These are phyloP conservation scores for Pterostichus madidus DNA, from an alignment of 2,888 invertebrate genomes.

Conservation along the genomic window DNA sequence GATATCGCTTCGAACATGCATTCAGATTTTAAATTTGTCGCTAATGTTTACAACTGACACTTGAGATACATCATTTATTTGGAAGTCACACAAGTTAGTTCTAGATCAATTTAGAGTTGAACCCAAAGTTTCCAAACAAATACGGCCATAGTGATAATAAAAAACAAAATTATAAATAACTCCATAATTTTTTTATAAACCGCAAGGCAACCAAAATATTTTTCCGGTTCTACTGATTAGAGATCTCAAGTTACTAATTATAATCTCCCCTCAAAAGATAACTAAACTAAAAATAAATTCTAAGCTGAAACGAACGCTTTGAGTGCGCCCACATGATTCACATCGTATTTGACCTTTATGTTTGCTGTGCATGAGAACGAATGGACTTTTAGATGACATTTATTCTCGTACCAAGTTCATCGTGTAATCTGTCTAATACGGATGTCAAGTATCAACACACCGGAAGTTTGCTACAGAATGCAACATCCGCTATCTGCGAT, in stretches of 20 bases:
- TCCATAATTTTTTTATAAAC: too few species aligned
- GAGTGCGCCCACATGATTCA: neutral
- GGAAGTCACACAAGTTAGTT: too few species aligned
- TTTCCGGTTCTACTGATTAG: neutral
- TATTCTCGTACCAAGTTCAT: conserved; percentile 46
- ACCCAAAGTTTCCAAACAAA: too few species aligned
- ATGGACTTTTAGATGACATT: conserved; percentile 44
- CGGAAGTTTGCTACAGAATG: conserved; percentile 25
- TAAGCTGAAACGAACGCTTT: neutral
- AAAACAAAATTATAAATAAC: too few species aligned
- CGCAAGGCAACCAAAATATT: neutral
- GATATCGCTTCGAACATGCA: too few species aligned
- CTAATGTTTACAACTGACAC: too few species aligned
- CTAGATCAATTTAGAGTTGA: too few species aligned
- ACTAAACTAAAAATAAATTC: neutral
- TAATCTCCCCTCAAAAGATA: neutral
- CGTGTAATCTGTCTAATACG: conserved; percentile 54
- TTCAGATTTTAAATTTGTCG: too few species aligned
- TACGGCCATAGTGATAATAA: too few species aligned
- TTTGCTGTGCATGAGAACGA: neutral
- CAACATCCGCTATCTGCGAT: conserved; percentile 39
- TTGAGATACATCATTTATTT: too few species aligned
- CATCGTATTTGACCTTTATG: conserved; percentile 18
- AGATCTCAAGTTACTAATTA: neutral
- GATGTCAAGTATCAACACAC: conserved; percentile 56